These are phyloP conservation scores for Marisa cornuarietis DNA, from an alignment of 1,140 invertebrate species.

Conservation along the genomic window DNA sequence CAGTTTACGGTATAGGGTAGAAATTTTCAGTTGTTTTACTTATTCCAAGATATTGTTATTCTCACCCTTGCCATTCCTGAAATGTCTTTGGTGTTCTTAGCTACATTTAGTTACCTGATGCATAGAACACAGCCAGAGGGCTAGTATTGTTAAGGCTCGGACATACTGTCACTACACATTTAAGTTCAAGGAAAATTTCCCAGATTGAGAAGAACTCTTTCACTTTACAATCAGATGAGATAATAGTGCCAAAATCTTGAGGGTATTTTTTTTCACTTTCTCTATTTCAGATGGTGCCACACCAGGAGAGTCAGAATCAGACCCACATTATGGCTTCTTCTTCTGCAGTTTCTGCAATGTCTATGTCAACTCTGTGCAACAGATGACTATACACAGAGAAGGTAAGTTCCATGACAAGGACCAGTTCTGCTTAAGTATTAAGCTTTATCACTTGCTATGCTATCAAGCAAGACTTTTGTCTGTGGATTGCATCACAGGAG, in stretches of 20 bases:
- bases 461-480: too few species aligned
- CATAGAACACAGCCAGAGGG: neutral
- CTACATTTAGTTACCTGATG: too few species aligned
- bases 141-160: neutral
- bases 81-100: too few species aligned
- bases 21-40: too few species aligned
- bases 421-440: too few species aligned
- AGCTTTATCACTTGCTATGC: too few species aligned
- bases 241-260: neutral
- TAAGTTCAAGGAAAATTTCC: too few species aligned
- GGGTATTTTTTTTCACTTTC: neutral
- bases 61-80: too few species aligned
- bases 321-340: constrained; percentile 5
- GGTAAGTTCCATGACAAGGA: constrained; percentile 6
- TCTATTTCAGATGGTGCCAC: neutral
- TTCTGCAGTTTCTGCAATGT: constrained; percentile 30
- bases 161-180: neutral
- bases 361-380: constrained; percentile 23
- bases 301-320: neutral
- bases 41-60: too few species aligned
- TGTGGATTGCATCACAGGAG: too few species aligned
- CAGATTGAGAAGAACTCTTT: too few species aligned
- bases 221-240: neutral
- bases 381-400: constrained; percentile 21
- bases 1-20: too few species aligned